These are phyloP conservation scores for Callyntrura sp. DNA, from an alignment of 2,888 invertebrate genomes.

Conservation along the genomic window DNA sequence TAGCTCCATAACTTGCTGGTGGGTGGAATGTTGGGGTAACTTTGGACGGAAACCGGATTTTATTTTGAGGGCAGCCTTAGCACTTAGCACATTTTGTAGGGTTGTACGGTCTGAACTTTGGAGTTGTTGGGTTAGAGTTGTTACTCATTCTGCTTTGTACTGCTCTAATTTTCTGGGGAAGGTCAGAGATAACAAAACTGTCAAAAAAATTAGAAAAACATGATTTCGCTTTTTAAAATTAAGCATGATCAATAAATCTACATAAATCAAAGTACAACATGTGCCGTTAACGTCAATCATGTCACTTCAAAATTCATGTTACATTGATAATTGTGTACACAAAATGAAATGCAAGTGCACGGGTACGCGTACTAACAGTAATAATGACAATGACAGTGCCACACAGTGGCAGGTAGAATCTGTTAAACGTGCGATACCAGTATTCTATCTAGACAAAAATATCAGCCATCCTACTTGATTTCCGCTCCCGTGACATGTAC, in stretches of 20 bases:
- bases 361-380: no score
- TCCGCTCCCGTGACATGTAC: constrained; percentile 54
- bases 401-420: not conserved
- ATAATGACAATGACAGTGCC: no score
- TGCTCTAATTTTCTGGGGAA: not conserved
- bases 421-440: constrained; percentile 5
- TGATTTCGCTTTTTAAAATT: constrained; percentile 20
- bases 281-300: constrained; percentile 11
- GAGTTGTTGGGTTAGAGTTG: not conserved
- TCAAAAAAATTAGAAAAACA: constrained; percentile 48
- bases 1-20: no score
- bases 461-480: constrained; percentile 37
- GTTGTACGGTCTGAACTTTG: not conserved
- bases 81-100: no score
- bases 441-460: no score
- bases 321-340: no score
- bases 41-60: constrained; percentile 26
- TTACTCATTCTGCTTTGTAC: not conserved
- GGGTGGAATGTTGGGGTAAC: constrained; percentile 41
- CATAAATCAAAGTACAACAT: not conserved
- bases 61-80: no score
- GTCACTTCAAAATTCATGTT: no score
- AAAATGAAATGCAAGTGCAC: no score
- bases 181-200: constrained; percentile 5
- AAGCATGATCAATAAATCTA: not conserved